Conservation (phyloP, 2,113 vertebrate genomes). For the Zosterops pallidus region DNA sequence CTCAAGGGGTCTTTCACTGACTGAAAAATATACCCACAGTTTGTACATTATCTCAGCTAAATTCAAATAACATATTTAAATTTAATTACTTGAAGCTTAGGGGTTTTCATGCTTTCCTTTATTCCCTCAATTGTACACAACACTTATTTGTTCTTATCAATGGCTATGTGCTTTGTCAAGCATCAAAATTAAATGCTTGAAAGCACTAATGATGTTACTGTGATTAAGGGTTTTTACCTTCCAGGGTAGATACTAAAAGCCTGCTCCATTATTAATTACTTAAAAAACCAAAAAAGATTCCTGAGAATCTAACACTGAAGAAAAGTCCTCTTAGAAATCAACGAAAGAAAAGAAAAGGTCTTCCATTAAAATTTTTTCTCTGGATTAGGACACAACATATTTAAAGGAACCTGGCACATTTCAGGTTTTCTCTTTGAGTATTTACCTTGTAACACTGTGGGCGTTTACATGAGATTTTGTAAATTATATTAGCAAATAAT, state of each 20-base stretch:
- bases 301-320: neutral
- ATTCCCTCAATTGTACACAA: conserved; percentile 49
- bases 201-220: conserved; percentile 76
- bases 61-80: conserved; percentile 73
- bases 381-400: neutral
- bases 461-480: neutral
- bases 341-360: neutral
- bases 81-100: conserved; percentile 75
- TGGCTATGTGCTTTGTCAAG: conserved; percentile 72
- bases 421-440: neutral
- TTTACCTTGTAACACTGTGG: neutral
- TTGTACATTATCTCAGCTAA: conserved; percentile 65
- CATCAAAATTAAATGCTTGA: conserved; percentile 77
- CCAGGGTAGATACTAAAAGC: conserved; percentile 63
- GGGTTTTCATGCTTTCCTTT: conserved; percentile 62
- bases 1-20: conserved; percentile 58
- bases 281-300: neutral
- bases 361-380: neutral
- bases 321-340: conserved; percentile 4
- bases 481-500: neutral
- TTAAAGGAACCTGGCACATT: neutral
- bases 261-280: conserved; percentile 65
- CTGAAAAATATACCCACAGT: conserved; percentile 61
- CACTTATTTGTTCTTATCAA: conserved; percentile 72
- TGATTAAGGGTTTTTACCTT: conserved; percentile 74